Evolutionary conservation across 2,888 invertebrate genomes (phyloP).

Genomic region (Drosophila borborema): DNA sequence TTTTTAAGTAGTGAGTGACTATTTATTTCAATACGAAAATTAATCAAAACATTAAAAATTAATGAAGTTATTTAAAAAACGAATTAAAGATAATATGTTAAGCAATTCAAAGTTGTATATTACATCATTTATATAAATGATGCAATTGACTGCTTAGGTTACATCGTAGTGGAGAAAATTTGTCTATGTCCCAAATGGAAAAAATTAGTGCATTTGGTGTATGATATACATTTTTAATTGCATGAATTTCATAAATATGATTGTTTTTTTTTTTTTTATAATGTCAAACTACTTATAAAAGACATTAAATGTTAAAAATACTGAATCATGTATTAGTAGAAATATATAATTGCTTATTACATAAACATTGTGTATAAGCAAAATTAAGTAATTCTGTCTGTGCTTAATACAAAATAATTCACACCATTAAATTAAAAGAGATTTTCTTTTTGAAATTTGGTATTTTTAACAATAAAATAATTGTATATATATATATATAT

Average conservation of each 20-base stretch:
- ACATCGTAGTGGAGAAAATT: constrained; percentile 14
- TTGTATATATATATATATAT: constrained; percentile 31
- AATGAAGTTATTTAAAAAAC: background rate
- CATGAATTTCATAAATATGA: constrained; percentile 24
- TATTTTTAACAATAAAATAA: constrained; percentile 74
- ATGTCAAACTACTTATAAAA: constrained; percentile 59
- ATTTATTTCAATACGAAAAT: background rate
- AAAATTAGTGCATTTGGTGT: constrained; percentile 55
- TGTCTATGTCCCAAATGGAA: constrained; percentile 16
- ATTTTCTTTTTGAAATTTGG: constrained; percentile 68
- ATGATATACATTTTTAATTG: constrained; percentile 30
- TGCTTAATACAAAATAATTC: constrained; percentile 67
- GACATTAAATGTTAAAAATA: constrained; percentile 78
- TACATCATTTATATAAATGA: background rate
- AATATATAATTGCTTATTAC: constrained; percentile 63
- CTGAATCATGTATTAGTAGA: constrained; percentile 77
- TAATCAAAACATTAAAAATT: background rate
- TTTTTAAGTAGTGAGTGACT: background rate
- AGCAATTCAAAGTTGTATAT: background rate
- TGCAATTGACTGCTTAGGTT: constrained; percentile 4
- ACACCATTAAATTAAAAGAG: constrained; percentile 68
- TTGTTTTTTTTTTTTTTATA: constrained; percentile 25
- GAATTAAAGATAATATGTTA: background rate
- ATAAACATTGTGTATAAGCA: constrained; percentile 56
- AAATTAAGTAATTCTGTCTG: constrained; percentile 80